Evolutionary conservation across 2,113 vertebrate genomes (phyloP).

Genomic region (Colistium nudipinnis): DNA sequence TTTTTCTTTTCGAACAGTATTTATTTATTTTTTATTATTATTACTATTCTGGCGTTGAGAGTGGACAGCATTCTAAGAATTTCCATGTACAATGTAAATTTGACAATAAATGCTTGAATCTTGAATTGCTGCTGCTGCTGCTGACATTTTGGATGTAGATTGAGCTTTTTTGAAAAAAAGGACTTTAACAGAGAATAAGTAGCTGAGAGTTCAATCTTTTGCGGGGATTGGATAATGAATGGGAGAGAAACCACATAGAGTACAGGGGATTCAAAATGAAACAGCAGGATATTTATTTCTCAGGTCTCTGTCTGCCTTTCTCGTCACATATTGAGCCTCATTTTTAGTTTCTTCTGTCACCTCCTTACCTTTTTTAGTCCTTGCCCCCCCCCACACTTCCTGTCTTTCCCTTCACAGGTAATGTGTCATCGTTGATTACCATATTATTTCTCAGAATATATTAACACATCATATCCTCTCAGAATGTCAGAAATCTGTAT

Average conservation of each 20-base stretch:
- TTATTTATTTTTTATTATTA: too few species aligned
- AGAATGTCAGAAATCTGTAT: conserved; percentile 4
- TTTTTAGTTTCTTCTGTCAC: neutral
- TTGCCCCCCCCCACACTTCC: neutral
- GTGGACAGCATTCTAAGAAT: too few species aligned
- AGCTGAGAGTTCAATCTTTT: conserved; percentile 12
- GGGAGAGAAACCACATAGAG: neutral
- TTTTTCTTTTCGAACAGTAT: too few species aligned
- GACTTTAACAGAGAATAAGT: neutral
- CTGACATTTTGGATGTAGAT: neutral
- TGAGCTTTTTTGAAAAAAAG: neutral
- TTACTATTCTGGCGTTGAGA: too few species aligned
- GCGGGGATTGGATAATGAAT: neutral
- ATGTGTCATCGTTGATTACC: conserved; percentile 23
- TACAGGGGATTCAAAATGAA: conserved; percentile 4
- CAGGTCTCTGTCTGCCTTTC: neutral
- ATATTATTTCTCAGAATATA: conserved; percentile 54
- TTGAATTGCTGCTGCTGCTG: neutral
- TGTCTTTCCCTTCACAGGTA: conserved; percentile 9
- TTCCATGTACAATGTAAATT: too few species aligned
- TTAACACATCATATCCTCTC: conserved; percentile 36
- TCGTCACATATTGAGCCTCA: neutral
- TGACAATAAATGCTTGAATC: too few species aligned
- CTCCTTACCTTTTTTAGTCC: neutral
- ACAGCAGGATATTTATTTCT: conserved; percentile 9